Conservation (phyloP, 2,113 vertebrate genomes). For the Saguinus midas region DNA sequence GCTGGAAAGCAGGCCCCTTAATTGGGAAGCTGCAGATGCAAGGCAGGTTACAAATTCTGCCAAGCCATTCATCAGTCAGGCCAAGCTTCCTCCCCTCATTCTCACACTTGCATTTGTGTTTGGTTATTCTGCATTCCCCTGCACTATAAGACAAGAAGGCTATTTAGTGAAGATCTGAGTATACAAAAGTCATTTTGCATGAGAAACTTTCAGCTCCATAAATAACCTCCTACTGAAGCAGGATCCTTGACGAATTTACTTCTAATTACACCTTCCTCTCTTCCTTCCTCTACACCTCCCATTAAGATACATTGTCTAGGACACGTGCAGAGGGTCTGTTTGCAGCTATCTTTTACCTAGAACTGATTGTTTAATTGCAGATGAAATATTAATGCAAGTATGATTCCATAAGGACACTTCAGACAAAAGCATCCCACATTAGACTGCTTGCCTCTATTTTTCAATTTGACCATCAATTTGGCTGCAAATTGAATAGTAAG, state of each 20-base stretch:
- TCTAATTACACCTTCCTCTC: constrained; percentile 81
- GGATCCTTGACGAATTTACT: constrained; percentile 76
- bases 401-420: constrained; percentile 87
- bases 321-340: constrained; percentile 84
- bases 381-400: constrained; percentile 92
- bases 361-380: constrained; percentile 91
- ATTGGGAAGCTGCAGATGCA: constrained; percentile 84
- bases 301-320: constrained; percentile 85
- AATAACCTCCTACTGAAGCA: constrained; percentile 82
- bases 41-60: constrained; percentile 83
- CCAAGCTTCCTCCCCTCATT: constrained; percentile 72
- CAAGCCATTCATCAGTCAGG: constrained; percentile 76
- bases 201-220: constrained; percentile 70
- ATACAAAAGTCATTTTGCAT: constrained; percentile 61
- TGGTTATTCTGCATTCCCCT: neutral
- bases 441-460: constrained; percentile 89
- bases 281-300: constrained; percentile 61
- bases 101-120: constrained; percentile 48
- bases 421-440: constrained; percentile 88
- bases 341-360: constrained; percentile 88
- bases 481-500: constrained; percentile 92
- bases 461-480: constrained; percentile 93
- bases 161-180: constrained; percentile 59
- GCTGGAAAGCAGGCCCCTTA: constrained; percentile 80
- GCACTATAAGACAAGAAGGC: constrained; percentile 19